Percentiles rank a stretch among this genome's conserved stretches.
These are phyloP conservation scores for Brachyrhaphis roseni DNA, from an alignment of 2,797 vertebrate species.

Conservation along the genomic window DNA sequence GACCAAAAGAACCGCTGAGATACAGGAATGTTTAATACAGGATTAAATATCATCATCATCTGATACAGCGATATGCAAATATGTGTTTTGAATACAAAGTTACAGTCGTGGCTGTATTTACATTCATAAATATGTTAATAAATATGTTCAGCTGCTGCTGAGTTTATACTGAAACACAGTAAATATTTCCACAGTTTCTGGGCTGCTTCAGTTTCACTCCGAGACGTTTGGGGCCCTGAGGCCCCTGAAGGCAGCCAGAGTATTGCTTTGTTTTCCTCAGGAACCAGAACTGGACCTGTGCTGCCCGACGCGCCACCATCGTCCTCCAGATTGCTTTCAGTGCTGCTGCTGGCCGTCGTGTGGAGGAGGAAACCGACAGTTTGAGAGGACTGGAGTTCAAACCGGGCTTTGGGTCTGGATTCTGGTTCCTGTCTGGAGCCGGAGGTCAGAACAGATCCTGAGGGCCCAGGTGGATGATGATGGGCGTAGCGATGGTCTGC, in stretches of 20 bases:
- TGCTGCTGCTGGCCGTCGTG: constrained; percentile 23
- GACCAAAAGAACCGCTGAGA: not conserved
- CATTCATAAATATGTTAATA: constrained; percentile 61
- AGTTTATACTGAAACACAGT: constrained; percentile 55
- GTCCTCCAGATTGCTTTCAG: constrained; percentile 58
- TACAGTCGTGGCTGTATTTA: constrained; percentile 60
- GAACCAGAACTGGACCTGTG: constrained; percentile 8
- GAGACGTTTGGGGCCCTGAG: constrained; percentile 27
- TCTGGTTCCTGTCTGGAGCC: constrained; percentile 3
- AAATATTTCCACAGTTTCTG: constrained; percentile 34
- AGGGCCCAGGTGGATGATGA: constrained; percentile 93
- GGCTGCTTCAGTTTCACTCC: constrained; percentile 16
- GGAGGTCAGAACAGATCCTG: constrained; percentile 86
- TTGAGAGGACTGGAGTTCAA: constrained; percentile 35
- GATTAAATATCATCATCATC: constrained; percentile 51
- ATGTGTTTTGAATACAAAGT: constrained; percentile 50
- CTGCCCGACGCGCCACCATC: constrained; percentile 14
- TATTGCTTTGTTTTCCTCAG: constrained; percentile 56
- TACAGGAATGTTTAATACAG: constrained; percentile 37
- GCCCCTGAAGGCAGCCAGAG: constrained; percentile 35
- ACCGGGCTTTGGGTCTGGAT: constrained; percentile 8
- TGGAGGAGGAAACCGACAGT: constrained; percentile 18
- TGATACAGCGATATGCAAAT: constrained; percentile 43
- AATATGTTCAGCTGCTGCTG: constrained; percentile 23
- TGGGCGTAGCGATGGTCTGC: constrained; percentile 86